phyloP scores from a whole-genome alignment of 2,797 vertebrate species.

The Chrysocyon brachyurus region DNA sequence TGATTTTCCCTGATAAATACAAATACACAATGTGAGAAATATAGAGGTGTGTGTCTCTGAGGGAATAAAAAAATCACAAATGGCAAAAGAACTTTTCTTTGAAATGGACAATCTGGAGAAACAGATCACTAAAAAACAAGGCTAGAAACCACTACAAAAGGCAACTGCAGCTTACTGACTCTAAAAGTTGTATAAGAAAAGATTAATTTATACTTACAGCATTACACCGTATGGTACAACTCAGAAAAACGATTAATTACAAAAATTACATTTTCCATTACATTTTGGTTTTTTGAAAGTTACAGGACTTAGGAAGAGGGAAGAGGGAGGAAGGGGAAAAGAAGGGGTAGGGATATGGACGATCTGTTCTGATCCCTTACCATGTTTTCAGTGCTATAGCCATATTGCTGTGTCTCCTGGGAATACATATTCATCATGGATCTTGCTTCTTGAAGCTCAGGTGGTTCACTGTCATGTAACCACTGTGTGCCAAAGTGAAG shows the following conservation, averaged over 20 bases:
- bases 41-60: not conserved
- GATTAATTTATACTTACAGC: not conserved
- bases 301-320: not conserved
- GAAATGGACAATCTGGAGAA: constrained; percentile 32
- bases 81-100: constrained; percentile 35
- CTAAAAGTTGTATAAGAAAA: not conserved
- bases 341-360: not conserved
- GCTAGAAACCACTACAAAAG: too few species aligned
- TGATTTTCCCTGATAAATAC: constrained; percentile 39
- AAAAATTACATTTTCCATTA: not conserved
- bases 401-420: constrained; percentile 68
- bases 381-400: constrained; percentile 50
- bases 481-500: constrained; percentile 79
- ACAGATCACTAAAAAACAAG: constrained; percentile 9
- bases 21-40: constrained; percentile 37
- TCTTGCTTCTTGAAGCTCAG: constrained; percentile 51
- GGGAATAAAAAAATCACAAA: constrained; percentile 2
- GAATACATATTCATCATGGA: not conserved
- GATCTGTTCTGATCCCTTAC: constrained; percentile 68
- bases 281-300: not conserved
- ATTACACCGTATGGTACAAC: not conserved
- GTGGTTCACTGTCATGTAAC: constrained; percentile 80
- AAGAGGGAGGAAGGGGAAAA: not conserved
- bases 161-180: not conserved
- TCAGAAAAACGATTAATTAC: not conserved